Evolutionary conservation across 2,888 invertebrate species (phyloP), one percentile per base, ranked within the genome.

Genomic region (Zelleria hepariella): DNA sequence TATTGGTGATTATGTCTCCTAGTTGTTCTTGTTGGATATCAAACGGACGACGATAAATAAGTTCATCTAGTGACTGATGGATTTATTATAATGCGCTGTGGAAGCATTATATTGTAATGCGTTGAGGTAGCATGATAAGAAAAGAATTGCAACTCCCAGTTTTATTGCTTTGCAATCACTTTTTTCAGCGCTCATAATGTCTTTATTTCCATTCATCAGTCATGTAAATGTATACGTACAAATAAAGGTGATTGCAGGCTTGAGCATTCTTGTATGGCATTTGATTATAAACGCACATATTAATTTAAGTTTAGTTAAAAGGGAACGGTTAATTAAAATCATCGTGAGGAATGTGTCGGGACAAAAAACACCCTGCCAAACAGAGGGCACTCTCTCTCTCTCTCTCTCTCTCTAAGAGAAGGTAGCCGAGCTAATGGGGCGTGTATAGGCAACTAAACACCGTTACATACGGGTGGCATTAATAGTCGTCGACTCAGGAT

Each of bases 1-100:
- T 55, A 55, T 55, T 55, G 55, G 20, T 32, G 55, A 32, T 32
- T 20, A 55, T 42, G 55, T n/a, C n/a, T 55, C n/a, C 10, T 27
- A n/a, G 24, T 21, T 10, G 8, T 27, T 55, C 55, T 55, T 55
- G 55, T 32, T 32, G 32, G n/a, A 27, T n/a, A 55, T 24, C 20
- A 20, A 49, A 21, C 21, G 49, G 49, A 49, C 18, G 49, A 21
- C 18, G 21, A 18, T n/a, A 49, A 49, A 49, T 49, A 42, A 5
- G 32, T 42, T 5, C 10, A 15, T 42, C 32, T 42, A 42, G 32
- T 42, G 32, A 42, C 32, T 42, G 32, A 42, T 42, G 32, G 32
- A 42, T 42, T 42, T 42, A 42, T 42, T 42, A 42, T 42, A 42
- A 42, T 15, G 32, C 15, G 32, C 32, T 42, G 32, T 42, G 10